phyloP scores from a whole-genome alignment of 2,888 invertebrate species.

The Heliconius sara region DNA sequence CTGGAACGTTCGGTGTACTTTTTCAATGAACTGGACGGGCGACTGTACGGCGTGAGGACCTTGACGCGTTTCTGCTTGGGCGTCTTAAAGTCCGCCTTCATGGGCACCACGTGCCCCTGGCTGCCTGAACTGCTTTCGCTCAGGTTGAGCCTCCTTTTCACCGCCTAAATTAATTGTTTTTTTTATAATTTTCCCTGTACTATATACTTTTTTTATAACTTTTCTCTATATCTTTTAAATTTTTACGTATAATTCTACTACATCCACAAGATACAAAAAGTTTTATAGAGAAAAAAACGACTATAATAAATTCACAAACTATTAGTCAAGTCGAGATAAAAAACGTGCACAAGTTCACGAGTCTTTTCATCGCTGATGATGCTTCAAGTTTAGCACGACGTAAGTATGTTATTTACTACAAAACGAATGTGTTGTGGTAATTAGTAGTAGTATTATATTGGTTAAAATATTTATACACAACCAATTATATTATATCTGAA shows the following conservation, averaged over 20 bases:
- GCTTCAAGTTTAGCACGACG: constrained; percentile 33
- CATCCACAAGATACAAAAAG: background rate
- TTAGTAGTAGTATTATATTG: background rate
- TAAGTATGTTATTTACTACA: constrained; percentile 27
- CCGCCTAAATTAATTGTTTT: constrained; percentile 78
- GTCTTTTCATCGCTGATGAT: constrained; percentile 31
- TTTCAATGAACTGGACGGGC: constrained; percentile 83
- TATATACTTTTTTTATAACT: background rate
- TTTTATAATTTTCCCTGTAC: too few species aligned
- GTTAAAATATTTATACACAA: background rate
- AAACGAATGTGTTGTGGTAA: constrained; percentile 10
- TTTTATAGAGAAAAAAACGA: background rate
- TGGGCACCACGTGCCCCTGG: constrained; percentile 84
- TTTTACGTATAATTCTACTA: background rate
- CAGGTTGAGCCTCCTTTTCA: constrained; percentile 92
- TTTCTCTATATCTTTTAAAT: background rate
- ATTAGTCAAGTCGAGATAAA: constrained; percentile 34
- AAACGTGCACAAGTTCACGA: constrained; percentile 43
- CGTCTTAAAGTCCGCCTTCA: constrained; percentile 87
- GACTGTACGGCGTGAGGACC: constrained; percentile 78
- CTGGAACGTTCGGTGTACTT: constrained; percentile 83
- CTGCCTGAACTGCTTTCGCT: constrained; percentile 85
- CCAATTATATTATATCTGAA: too few species aligned
- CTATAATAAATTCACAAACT: constrained; percentile 1
- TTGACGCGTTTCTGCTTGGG: constrained; percentile 84